Conservation (phyloP, 2,113 vertebrate genomes). For the Lampris megalopsis region DNA sequence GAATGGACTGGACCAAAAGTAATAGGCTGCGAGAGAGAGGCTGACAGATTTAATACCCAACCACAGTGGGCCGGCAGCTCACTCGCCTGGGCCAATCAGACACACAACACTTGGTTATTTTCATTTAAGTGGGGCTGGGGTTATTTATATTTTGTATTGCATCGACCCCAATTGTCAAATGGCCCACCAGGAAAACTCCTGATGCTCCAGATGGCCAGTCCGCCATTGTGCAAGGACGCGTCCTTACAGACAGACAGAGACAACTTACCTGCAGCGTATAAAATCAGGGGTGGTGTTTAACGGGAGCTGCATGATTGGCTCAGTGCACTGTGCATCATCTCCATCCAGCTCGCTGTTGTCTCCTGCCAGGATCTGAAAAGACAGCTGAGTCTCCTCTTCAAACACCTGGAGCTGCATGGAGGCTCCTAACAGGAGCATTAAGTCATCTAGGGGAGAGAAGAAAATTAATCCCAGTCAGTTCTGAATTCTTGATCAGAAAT, state of each 20-base stretch:
- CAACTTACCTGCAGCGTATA: slow-evolving; percentile 74
- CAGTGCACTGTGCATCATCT: slow-evolving; percentile 67
- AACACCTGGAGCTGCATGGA: slow-evolving; percentile 94
- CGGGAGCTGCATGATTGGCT: slow-evolving; percentile 82
- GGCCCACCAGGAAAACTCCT: no score
- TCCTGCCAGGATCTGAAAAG: slow-evolving; percentile 88
- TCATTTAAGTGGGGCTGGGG: no score
- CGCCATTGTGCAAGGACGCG: no score
- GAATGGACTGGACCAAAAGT: no score
- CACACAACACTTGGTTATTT: no score
- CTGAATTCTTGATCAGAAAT: not conserved
- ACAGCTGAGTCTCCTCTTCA: slow-evolving; percentile 90
- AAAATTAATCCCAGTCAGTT: not conserved
- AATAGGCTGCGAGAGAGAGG: no score
- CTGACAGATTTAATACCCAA: no score
- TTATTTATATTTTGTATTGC: no score
- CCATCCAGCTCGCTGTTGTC: slow-evolving; percentile 91
- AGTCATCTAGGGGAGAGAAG: slow-evolving; percentile 85
- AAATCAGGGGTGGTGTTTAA: slow-evolving; percentile 92
- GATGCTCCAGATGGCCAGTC: no score
- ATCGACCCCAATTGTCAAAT: no score
- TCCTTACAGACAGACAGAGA: not conserved
- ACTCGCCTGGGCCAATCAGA: no score
- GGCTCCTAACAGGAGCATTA: slow-evolving; percentile 92
- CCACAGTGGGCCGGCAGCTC: no score